These are phyloP conservation scores for Dicerorhinus sumatrensis DNA, from an alignment of 2,113 vertebrate species.

Conservation along the genomic window DNA sequence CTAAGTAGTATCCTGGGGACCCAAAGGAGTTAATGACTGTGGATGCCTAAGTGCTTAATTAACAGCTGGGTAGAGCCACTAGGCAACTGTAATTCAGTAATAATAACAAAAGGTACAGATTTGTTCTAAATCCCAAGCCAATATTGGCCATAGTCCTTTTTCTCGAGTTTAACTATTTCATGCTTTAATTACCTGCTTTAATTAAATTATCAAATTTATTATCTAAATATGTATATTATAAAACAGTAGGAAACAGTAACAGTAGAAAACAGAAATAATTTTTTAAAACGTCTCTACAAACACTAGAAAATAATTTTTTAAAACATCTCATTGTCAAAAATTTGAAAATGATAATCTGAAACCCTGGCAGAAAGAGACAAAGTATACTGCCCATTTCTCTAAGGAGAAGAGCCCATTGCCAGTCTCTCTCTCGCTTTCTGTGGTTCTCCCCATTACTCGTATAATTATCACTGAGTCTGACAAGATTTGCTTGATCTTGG, in stretches of 20 bases:
- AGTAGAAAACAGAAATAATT: background rate
- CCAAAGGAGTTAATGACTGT: slow-evolving; percentile 22
- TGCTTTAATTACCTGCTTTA: background rate
- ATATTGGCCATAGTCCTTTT: background rate
- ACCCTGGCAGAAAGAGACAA: background rate
- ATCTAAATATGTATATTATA: background rate
- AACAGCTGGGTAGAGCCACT: slow-evolving; percentile 19
- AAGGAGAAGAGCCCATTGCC: background rate
- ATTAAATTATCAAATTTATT: background rate
- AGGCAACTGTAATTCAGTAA: slow-evolving; percentile 14
- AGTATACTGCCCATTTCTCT: background rate
- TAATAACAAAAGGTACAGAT: slow-evolving; percentile 41
- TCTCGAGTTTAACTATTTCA: slow-evolving; percentile 25
- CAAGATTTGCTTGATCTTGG: background rate
- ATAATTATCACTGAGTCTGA: background rate
- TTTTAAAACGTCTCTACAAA: background rate
- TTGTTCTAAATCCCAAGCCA: slow-evolving; percentile 8
- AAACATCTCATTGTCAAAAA: slow-evolving; percentile 19
- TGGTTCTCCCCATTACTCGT: background rate
- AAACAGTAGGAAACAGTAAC: background rate
- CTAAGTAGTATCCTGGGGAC: slow-evolving; percentile 21
- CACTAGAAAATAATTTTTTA: background rate
- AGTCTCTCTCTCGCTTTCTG: background rate
- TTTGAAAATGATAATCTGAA: background rate
- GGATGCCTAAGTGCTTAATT: slow-evolving; percentile 46